Conservation (phyloP, 2,888 invertebrate genomes). For the Hipparchia sbordonii region DNA sequence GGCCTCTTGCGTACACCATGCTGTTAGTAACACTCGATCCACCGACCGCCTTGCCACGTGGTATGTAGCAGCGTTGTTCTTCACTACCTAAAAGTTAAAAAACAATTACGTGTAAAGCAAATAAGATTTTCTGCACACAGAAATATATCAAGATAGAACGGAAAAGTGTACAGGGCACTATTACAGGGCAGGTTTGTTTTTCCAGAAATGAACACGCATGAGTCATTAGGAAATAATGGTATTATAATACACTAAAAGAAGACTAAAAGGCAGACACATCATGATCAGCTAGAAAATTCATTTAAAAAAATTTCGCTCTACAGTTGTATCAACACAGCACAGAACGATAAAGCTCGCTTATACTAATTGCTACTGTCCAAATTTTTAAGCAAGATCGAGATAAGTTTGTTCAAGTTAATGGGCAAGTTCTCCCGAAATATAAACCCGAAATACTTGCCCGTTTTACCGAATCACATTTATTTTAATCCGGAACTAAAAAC, state of each 20-base stretch:
- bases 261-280: too few species aligned
- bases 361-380: background rate
- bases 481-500: background rate
- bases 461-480: background rate
- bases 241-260: too few species aligned
- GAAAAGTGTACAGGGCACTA: too few species aligned
- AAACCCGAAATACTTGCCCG: background rate
- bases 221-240: too few species aligned
- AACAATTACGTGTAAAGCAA: background rate
- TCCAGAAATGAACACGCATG: too few species aligned
- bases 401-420: background rate
- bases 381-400: background rate
- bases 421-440: background rate
- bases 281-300: too few species aligned
- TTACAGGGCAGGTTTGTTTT: too few species aligned
- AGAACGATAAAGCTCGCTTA: too few species aligned
- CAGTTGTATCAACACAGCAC: too few species aligned
- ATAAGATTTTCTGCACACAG: background rate
- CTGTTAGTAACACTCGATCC: constrained; percentile 93
- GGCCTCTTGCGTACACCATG: constrained; percentile 92
- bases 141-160: too few species aligned
- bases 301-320: too few species aligned
- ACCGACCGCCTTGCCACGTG: constrained; percentile 90
- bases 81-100: constrained; percentile 60
- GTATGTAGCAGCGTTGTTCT: constrained; percentile 85